Evolutionary conservation across 2,113 vertebrate genomes (phyloP).

Genomic region (Bufo gargarizans): DNA sequence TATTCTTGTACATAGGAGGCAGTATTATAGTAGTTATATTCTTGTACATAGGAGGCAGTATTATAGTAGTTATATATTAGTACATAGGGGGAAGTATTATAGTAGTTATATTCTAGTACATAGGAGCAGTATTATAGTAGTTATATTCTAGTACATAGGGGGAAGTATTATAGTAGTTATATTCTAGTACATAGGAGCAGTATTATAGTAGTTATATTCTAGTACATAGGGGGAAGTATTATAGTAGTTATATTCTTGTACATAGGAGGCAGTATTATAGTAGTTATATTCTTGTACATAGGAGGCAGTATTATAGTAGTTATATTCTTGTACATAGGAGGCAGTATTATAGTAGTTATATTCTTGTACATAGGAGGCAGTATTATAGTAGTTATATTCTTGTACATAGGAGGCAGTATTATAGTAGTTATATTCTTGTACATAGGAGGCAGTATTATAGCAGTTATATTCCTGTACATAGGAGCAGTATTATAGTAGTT

Average conservation of each 20-base stretch:
- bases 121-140: not conserved
- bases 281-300: conserved; percentile 10
- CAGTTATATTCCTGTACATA: conserved; percentile 16
- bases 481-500: conserved; percentile 2
- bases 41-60: conserved; percentile 4
- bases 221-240: not conserved
- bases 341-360: conserved; percentile 10
- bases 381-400: not conserved
- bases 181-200: not conserved
- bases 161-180: not conserved
- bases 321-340: conserved; percentile 7
- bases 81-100: conserved; percentile 1
- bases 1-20: not conserved
- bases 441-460: conserved; percentile 4
- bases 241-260: conserved; percentile 19
- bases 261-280: conserved; percentile 2
- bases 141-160: not conserved
- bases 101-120: conserved; percentile 8
- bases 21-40: conserved; percentile 17
- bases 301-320: conserved; percentile 6
- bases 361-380: not conserved
- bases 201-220: conserved; percentile 13
- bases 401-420: not conserved
- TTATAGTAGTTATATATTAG: conserved; percentile 3
- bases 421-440: not conserved